A percentile compares a stretch with the other conserved stretches of the same genome.
These are phyloP conservation scores for Gryllus bimaculatus DNA, from an alignment of 1,140 invertebrate species.

Conservation along the genomic window DNA sequence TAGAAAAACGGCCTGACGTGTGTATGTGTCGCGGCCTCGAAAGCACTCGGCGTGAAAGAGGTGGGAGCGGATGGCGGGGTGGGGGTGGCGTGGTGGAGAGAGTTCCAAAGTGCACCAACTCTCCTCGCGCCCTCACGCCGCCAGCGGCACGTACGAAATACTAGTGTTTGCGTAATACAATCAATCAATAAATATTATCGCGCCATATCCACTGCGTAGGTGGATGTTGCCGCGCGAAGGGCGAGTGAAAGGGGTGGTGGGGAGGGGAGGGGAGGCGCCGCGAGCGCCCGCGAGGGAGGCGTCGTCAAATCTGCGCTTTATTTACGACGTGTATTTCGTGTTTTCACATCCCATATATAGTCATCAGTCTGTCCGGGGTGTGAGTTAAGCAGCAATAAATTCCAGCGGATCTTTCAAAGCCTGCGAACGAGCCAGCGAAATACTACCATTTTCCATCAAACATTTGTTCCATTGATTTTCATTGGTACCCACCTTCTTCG, in stretches of 20 bases:
- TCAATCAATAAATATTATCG: constrained; percentile 6
- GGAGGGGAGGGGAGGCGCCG: too few species aligned
- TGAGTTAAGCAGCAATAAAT: constrained; percentile 5
- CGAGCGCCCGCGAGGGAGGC: too few species aligned
- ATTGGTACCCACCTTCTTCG: not conserved
- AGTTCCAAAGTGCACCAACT: too few species aligned
- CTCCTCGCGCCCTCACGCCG: too few species aligned
- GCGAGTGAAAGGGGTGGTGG: not conserved
- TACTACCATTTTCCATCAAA: constrained; percentile 5
- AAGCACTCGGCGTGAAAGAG: too few species aligned
- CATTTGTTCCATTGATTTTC: constrained; percentile 5
- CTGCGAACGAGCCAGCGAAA: not conserved
- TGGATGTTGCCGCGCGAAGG: not conserved
- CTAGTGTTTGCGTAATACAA: not conserved
- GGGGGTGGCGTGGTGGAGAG: too few species aligned
- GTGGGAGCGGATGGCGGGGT: too few species aligned
- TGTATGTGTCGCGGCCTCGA: too few species aligned
- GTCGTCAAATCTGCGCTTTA: constrained; percentile 1
- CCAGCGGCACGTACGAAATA: not conserved
- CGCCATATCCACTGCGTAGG: not conserved
- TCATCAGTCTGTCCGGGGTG: not conserved
- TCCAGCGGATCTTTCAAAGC: constrained; percentile 3
- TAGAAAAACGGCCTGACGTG: too few species aligned
- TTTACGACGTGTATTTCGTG: not conserved
- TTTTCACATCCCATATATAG: constrained; percentile 5